Evolutionary conservation across 1,140 invertebrate genomes (phyloP), one percentile per base, ranked within the genome.

Genomic region (Brachionus rubens): DNA sequence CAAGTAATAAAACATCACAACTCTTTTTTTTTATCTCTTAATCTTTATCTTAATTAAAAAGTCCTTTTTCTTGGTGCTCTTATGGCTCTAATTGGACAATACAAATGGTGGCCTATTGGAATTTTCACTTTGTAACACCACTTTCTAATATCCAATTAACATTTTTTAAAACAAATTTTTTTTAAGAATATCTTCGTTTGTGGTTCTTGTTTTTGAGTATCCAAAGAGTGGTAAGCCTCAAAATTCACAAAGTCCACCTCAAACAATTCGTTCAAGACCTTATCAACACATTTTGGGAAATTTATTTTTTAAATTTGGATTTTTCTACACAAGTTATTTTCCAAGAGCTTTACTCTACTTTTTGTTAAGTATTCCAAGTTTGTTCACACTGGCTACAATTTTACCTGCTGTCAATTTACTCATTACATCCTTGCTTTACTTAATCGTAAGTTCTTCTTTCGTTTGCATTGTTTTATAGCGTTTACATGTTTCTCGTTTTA

Each of bases 71-170:
- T 72, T 24, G 46, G 46, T 12, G 68, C 46, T 4, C 33, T 72
- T 33, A 16, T 72, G n/a, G 19, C 68, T 21, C 1, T 72, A 16
- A 54, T 41, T 48, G 46, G 68, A 21, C 16, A 30, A 30, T 48
- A 40, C 26, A 33, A 24, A 50, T 41, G 28, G 30, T 72, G 68
- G 68, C 68, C 68, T 36, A 30, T 72, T 21, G 68, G 68, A 21
- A 72, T 72, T 6, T 19, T 50, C 41, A n/a, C 68, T 12, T 7
- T 72, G 68, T 72, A 72, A 72, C n/a, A n/a, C n/a, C n/a, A n/a
- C n/a, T n/a, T n/a, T n/a, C n/a, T n/a, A n/a, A n/a, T n/a, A n/a
- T n/a, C n/a, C n/a, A n/a, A 14, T 7, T 3, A 14, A 46, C 3
- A 10, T 7, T 7, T 3, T 46, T 46, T 46, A 46, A 46, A 46